Evolutionary conservation across 1,140 invertebrate species (phyloP).

Genomic region (Philotrypesis tridentata): DNA sequence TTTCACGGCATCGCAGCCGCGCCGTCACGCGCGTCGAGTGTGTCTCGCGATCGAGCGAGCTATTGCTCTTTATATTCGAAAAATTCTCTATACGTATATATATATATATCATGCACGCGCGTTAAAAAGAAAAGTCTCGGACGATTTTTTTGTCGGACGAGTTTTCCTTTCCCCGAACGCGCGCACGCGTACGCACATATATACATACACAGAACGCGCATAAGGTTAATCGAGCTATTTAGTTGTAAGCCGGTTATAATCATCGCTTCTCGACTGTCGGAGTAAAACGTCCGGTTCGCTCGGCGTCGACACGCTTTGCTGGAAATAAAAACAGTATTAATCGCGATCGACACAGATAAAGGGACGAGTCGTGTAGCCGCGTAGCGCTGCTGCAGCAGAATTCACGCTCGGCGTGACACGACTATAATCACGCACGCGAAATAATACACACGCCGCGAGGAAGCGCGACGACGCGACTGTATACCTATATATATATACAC

Average conservation of each 20-base stretch:
- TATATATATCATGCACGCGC: no score
- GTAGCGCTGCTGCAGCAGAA: neutral
- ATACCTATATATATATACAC: constrained; percentile 8
- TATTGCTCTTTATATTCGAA: neutral
- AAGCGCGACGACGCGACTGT: neutral
- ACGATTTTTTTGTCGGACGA: no score
- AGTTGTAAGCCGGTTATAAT: no score
- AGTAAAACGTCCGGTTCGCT: no score
- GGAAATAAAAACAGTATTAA: neutral
- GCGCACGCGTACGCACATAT: no score
- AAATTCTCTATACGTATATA: no score
- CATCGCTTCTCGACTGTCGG: no score
- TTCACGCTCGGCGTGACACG: neutral
- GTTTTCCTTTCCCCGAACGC: no score
- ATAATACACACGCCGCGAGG: constrained; percentile 6
- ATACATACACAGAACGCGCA: no score
- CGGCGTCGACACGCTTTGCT: neutral
- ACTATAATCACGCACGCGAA: neutral
- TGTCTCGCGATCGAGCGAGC: neutral
- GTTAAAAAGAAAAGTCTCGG: no score
- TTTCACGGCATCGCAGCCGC: neutral
- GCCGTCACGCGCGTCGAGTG: neutral
- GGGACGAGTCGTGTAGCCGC: neutral
- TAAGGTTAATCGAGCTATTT: no score
- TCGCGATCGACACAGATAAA: neutral